Percentiles rank a stretch among this genome's conserved stretches.
These are phyloP conservation scores for Temnothorax nylanderi DNA, from an alignment of 1,140 invertebrate species.

Conservation along the genomic window DNA sequence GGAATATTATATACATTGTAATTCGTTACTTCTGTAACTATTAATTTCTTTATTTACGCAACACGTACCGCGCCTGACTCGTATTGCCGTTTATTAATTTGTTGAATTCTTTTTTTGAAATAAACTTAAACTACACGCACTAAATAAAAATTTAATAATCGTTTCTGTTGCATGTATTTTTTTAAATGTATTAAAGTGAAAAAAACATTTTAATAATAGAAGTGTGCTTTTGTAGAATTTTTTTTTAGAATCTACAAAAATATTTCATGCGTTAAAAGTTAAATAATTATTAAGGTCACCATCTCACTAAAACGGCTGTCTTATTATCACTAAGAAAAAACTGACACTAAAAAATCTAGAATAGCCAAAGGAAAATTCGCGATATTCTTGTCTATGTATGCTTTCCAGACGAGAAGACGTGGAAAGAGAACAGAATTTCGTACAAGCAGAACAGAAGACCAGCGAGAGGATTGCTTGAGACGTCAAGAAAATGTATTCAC, in stretches of 20 bases:
- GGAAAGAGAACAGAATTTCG: background rate
- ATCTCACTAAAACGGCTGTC: background rate
- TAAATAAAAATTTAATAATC: background rate
- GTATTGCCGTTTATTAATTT: too few relatives aligned
- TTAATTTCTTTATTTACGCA: too few relatives aligned
- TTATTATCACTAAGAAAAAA: background rate
- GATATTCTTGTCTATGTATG: background rate
- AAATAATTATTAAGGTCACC: background rate
- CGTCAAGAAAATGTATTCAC: slow-evolving; percentile 65
- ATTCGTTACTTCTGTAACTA: too few relatives aligned
- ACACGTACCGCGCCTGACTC: too few relatives aligned
- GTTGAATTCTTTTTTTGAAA: background rate
- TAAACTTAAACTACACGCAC: background rate
- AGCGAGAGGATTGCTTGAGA: slow-evolving; percentile 29
- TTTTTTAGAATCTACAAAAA: background rate
- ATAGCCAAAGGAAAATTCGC: background rate
- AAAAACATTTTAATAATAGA: background rate
- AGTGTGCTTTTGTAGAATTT: background rate
- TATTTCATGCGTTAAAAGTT: background rate
- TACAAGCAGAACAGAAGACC: slow-evolving; percentile 5
- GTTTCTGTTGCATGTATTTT: background rate
- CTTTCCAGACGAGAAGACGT: background rate
- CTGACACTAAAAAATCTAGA: background rate
- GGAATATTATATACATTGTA: too few relatives aligned
- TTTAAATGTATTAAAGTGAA: background rate